Percentiles rank a stretch among this genome's conserved stretches.
These are phyloP conservation scores for Tragelaphus scriptus DNA, from an alignment of 2,113 vertebrate genomes.

Conservation along the genomic window DNA sequence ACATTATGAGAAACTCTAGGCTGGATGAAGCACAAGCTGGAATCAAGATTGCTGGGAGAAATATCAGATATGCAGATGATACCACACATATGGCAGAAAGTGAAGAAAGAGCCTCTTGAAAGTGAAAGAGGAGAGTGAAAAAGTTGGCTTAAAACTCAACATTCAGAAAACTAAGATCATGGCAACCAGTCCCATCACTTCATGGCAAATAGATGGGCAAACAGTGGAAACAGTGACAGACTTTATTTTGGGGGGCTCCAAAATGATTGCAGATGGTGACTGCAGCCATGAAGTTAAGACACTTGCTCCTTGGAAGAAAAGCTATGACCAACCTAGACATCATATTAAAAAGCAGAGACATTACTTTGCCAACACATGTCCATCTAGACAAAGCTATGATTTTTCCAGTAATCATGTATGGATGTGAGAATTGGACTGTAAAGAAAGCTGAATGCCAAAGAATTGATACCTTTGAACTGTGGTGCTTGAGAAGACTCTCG, in stretches of 20 bases:
- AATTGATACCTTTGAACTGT: background rate
- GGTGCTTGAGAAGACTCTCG: background rate
- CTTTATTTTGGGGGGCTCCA: fast-evolving
- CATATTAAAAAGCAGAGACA: background rate
- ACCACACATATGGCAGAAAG: background rate
- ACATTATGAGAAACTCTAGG: background rate
- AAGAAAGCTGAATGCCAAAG: background rate
- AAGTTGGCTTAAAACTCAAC: background rate
- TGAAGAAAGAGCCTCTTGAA: background rate
- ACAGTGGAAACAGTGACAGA: no score
- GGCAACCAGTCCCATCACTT: background rate
- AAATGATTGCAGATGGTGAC: background rate
- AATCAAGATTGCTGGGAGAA: background rate
- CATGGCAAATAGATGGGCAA: no score
- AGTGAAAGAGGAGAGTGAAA: background rate
- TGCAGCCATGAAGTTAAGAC: background rate
- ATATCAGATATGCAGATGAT: background rate
- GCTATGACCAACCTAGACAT: background rate
- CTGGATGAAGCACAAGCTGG: background rate
- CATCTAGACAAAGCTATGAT: background rate
- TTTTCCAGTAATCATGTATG: background rate
- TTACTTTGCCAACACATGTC: background rate
- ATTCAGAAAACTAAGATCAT: background rate
- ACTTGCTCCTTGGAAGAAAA: background rate
- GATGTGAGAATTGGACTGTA: background rate